phyloP scores from a whole-genome alignment of 2,888 invertebrate species.

The Lissonota sp. region DNA sequence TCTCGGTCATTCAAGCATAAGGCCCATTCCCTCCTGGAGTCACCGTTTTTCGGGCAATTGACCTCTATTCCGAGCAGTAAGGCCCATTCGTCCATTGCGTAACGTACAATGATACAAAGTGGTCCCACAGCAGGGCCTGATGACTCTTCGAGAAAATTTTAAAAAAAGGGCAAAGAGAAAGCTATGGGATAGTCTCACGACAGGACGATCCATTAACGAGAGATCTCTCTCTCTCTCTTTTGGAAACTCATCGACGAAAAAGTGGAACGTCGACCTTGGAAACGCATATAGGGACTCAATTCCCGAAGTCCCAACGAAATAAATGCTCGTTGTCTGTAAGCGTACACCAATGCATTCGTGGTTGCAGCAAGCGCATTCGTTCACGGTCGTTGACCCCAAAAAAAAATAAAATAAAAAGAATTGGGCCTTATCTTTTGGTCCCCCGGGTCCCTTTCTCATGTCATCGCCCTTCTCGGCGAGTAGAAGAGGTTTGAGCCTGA shows the following conservation, averaged over 20 bases:
- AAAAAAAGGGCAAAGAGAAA: slow-evolving; percentile 39
- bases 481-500: no score
- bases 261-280: slow-evolving; percentile 44
- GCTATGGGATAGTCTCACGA: slow-evolving; percentile 20
- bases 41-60: slow-evolving; percentile 34
- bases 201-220: slow-evolving; percentile 24
- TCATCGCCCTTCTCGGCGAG: no score
- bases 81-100: slow-evolving; percentile 22
- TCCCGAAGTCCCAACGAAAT: neutral
- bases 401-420: no score
- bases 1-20: neutral
- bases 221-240: slow-evolving; percentile 12
- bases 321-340: neutral
- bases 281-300: neutral
- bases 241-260: neutral
- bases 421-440: no score
- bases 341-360: neutral
- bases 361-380: no score
- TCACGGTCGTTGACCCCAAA: no score
- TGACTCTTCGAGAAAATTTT: slow-evolving; percentile 13
- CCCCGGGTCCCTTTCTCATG: no score
- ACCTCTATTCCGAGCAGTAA: slow-evolving; percentile 11
- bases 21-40: neutral
- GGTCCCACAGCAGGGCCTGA: slow-evolving; percentile 13
- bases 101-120: slow-evolving; percentile 23